Evolutionary conservation across 2,113 vertebrate species (phyloP).

Genomic region (Zonotrichia leucophrys): DNA sequence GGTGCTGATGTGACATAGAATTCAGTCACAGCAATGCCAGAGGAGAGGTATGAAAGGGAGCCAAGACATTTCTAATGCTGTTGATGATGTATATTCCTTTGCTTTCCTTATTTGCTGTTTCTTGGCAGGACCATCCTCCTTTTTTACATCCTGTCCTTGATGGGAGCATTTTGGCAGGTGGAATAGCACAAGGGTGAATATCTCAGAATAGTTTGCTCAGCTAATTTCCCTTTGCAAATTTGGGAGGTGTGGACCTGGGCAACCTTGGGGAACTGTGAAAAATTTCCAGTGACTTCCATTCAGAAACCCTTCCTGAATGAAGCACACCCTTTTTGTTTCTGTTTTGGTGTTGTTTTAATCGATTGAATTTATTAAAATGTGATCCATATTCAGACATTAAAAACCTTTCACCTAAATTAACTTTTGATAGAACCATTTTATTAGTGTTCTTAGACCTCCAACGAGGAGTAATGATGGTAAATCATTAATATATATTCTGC

Average conservation of each 20-base stretch:
- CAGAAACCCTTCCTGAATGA: background rate
- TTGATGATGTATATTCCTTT: background rate
- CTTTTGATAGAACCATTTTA: constrained; percentile 40
- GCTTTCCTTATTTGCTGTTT: background rate
- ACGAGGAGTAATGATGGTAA: constrained; percentile 39
- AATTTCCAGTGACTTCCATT: background rate
- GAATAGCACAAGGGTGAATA: background rate
- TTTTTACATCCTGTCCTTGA: background rate
- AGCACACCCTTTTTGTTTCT: background rate
- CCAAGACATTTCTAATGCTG: background rate
- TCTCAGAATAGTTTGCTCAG: background rate
- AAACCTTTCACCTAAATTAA: constrained; percentile 21
- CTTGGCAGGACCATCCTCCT: background rate
- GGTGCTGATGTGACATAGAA: background rate
- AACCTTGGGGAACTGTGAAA: background rate
- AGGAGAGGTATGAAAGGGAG: background rate
- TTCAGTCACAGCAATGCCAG: background rate
- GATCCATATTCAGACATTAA: background rate
- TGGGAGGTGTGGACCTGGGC: background rate
- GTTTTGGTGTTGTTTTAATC: background rate
- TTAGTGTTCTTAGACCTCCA: constrained; percentile 29
- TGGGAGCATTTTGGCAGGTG: background rate
- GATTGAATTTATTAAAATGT: background rate
- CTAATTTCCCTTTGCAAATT: background rate
- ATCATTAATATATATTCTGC: constrained; percentile 64